A percentile compares a stretch with the other conserved stretches of the same genome.
Conservation (phyloP, 92 coral and sea anemone genomes). For the Parazoanthus darwini region DNA sequence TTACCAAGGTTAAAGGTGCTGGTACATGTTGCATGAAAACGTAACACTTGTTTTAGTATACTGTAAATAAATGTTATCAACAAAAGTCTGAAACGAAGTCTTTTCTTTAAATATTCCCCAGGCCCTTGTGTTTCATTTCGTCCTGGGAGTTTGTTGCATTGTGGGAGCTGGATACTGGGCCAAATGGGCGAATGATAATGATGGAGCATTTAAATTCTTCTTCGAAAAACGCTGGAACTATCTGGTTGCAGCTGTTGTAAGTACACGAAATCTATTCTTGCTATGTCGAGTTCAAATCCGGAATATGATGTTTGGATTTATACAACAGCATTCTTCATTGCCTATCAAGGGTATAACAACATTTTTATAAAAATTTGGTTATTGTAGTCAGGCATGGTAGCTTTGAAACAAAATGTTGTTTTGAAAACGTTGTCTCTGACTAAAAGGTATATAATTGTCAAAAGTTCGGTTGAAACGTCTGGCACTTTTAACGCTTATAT, state of each 20-base stretch:
- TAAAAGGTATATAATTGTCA: too few species aligned
- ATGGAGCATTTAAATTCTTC: background rate
- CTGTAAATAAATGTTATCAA: background rate
- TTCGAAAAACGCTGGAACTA: constrained; percentile 22
- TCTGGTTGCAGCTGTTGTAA: constrained; percentile 34
- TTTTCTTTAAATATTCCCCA: background rate
- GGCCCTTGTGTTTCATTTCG: constrained; percentile 28
- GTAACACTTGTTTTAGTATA: too few species aligned
- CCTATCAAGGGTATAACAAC: too few species aligned
- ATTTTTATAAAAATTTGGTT: too few species aligned
- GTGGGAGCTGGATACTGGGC: constrained; percentile 44
- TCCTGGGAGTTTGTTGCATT: constrained; percentile 34
- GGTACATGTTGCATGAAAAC: too few species aligned
- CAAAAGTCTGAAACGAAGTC: background rate
- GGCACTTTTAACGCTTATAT: too few species aligned
- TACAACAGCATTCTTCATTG: background rate
- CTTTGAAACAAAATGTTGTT: too few species aligned
- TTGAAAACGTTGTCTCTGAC: too few species aligned
- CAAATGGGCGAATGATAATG: constrained; percentile 26
- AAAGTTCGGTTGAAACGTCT: too few species aligned
- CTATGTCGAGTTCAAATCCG: background rate
- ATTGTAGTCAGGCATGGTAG: too few species aligned
- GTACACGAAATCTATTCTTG: background rate
- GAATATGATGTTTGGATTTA: too few species aligned
- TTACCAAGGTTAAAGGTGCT: too few species aligned